Percentiles rank a stretch among this genome's conserved stretches.
These are phyloP conservation scores for Oryzias sinensis DNA, from an alignment of 2,797 vertebrate genomes.

Conservation along the genomic window DNA sequence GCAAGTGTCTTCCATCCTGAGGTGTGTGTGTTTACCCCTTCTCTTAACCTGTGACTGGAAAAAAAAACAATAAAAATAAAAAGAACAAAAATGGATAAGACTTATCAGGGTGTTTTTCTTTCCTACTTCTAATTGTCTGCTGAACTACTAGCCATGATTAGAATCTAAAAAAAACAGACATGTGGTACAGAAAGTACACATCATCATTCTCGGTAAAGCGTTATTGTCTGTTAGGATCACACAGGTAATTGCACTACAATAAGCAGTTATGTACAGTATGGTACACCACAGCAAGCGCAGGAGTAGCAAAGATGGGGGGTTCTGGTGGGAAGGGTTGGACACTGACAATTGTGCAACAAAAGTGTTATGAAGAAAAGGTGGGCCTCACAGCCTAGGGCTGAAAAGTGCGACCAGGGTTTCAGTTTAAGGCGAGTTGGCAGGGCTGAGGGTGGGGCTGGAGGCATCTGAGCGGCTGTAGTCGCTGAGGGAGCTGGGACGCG, in stretches of 20 bases:
- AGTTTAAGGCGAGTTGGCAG: slow-evolving; percentile 93
- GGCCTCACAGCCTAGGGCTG: slow-evolving; percentile 64
- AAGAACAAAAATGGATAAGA: slow-evolving; percentile 60
- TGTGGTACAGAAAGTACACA: slow-evolving; percentile 80
- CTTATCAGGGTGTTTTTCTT: slow-evolving; percentile 64
- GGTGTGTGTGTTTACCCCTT: slow-evolving; percentile 75
- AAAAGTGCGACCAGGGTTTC: slow-evolving; percentile 79
- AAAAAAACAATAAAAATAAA: slow-evolving; percentile 26
- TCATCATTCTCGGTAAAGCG: slow-evolving; percentile 77
- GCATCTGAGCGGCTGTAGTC: slow-evolving; percentile 97
- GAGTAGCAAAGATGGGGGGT: slow-evolving; percentile 58
- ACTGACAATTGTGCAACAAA: slow-evolving; percentile 77
- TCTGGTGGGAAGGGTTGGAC: slow-evolving; percentile 27
- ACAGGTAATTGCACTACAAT: slow-evolving; percentile 82
- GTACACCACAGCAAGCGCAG: slow-evolving; percentile 83
- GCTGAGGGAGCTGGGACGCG: slow-evolving; percentile 89
- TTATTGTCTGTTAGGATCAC: slow-evolving; percentile 78
- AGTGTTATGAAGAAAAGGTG: slow-evolving; percentile 67
- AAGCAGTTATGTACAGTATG: slow-evolving; percentile 85
- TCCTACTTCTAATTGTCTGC: slow-evolving; percentile 64
- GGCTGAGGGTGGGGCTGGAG: slow-evolving; percentile 91
- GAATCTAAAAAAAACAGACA: slow-evolving; percentile 77
- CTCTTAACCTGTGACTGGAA: slow-evolving; percentile 59
- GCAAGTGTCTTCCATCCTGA: slow-evolving; percentile 83
- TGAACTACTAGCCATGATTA: slow-evolving; percentile 71